phyloP scores from a whole-genome alignment of 2,113 vertebrate genomes.

The Syngnathus scovelli region DNA sequence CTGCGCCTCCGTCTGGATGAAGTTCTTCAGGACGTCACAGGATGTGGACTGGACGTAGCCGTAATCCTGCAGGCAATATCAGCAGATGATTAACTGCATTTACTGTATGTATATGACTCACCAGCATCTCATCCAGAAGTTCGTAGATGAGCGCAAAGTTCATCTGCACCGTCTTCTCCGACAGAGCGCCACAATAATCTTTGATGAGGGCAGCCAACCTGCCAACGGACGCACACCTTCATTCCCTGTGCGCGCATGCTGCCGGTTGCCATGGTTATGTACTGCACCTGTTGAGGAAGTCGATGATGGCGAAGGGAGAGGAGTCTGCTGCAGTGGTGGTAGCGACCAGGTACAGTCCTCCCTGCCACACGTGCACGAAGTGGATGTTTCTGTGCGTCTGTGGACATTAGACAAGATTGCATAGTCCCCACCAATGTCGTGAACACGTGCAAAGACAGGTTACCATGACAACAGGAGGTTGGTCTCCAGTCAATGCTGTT shows the following conservation, averaged over 20 bases:
- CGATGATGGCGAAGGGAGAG: slow-evolving; percentile 80
- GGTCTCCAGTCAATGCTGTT: slow-evolving; percentile 74
- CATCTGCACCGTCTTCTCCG: slow-evolving; percentile 76
- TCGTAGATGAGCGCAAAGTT: slow-evolving; percentile 87
- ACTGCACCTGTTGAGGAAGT: slow-evolving; percentile 80
- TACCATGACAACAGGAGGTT: slow-evolving; percentile 86
- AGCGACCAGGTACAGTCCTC: slow-evolving; percentile 81
- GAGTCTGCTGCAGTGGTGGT: slow-evolving; percentile 60
- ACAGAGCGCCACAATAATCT: slow-evolving; percentile 81
- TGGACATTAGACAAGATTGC: background rate
- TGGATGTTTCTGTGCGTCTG: slow-evolving; percentile 72
- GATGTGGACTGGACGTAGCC: slow-evolving; percentile 84
- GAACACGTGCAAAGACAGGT: background rate
- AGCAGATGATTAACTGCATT: too few species aligned
- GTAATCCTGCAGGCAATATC: slow-evolving; percentile 69
- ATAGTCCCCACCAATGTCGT: too few species aligned
- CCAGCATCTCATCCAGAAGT: slow-evolving; percentile 84
- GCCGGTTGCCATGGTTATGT: background rate
- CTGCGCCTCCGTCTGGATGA: slow-evolving; percentile 82
- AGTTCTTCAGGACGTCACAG: slow-evolving; percentile 82
- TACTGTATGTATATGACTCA: slow-evolving; percentile 41
- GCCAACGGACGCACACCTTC: slow-evolving; percentile 4
- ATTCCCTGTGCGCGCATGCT: background rate
- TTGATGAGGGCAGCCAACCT: slow-evolving; percentile 78
- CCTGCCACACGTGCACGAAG: slow-evolving; percentile 81